Base-by-base conservation (phyloP, 53 echinoderm and acorn worm genomes). In the Patiria pectinifera region DNA sequence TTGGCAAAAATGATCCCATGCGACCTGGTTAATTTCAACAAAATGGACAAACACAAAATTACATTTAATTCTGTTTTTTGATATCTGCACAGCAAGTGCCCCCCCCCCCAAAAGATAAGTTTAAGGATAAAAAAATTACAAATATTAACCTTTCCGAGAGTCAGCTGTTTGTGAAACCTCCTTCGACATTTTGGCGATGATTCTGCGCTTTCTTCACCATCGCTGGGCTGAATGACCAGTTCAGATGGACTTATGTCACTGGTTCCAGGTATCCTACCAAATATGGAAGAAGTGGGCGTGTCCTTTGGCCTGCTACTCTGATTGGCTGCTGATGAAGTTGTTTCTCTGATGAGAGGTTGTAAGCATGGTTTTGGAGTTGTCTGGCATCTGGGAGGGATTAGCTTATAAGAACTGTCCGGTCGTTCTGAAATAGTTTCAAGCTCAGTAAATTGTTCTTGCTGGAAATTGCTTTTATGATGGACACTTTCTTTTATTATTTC, bases 131-230 rank as follows among this genome's bases (percentile, higher is more conserved):
- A 23, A 3, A 11, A 66, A 66, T 66, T 66, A 66, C 53, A 66
- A 16, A 66, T 4, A 35, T 4, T 79, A 78, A 96, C 98, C 95
- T 98, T 98, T 45, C 96, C 94, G 79, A 98, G 94, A 16, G 96
- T 98, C 93, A 96, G 92, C 94, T 98, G 96, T 86, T 98, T 98
- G 84, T 87, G 94, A 85, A 96, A 96, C 85, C 74, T 88, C 75
- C 87, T 18, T 61, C 88, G 87, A 76, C 93, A 93, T 88, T 93
- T 92, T 11, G 83, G 82, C 79, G 86, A 88, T 23, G 71, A 81
- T 19, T 77, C 80, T 16, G 66, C 66, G 43, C 48, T 86, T 71
- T 48, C 47, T 46, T 21, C 69, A 48, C 78, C 63, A 16, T 60
- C 59, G 21, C 59, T 21, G 24, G 43, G n/a, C 60, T 6, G 83